These are phyloP conservation scores for Xiphophorus birchmanni DNA, from an alignment of 2,797 vertebrate genomes.

Conservation along the genomic window DNA sequence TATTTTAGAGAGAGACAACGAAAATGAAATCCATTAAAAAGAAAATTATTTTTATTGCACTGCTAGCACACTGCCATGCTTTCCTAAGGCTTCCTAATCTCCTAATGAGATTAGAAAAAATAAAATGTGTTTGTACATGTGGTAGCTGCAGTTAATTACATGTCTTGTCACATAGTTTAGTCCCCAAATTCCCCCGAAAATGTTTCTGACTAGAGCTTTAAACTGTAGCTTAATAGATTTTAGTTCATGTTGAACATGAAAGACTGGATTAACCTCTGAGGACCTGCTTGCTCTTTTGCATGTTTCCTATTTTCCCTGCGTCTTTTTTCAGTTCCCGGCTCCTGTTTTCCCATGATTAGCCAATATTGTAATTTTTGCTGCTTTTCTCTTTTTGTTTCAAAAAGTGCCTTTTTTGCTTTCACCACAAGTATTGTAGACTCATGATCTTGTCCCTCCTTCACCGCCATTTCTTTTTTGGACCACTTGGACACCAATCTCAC, in stretches of 20 bases:
- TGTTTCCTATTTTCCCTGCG: not conserved
- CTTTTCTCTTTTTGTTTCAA: not conserved
- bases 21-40: constrained; percentile 57
- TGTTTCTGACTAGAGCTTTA: constrained; percentile 51
- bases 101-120: constrained; percentile 83
- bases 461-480: not conserved
- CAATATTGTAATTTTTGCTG: not conserved
- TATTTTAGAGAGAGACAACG: constrained; percentile 39
- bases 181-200: constrained; percentile 65
- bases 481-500: not conserved
- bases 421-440: not conserved
- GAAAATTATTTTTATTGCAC: constrained; percentile 55
- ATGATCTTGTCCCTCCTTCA: not conserved
- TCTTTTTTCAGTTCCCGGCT: not conserved
- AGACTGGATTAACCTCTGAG: constrained; percentile 27
- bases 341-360: not conserved
- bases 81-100: constrained; percentile 75
- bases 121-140: constrained; percentile 76
- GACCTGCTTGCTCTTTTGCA: not conserved
- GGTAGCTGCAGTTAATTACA: constrained; percentile 78
- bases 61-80: constrained; percentile 67
- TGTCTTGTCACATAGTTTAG: constrained; percentile 65
- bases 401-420: not conserved
- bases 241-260: constrained; percentile 44
- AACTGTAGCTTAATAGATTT: constrained; percentile 60